Evolutionary conservation across 2,888 invertebrate genomes (phyloP), one percentile per base, ranked within the genome.

Genomic region (Argyra leucocephala): DNA sequence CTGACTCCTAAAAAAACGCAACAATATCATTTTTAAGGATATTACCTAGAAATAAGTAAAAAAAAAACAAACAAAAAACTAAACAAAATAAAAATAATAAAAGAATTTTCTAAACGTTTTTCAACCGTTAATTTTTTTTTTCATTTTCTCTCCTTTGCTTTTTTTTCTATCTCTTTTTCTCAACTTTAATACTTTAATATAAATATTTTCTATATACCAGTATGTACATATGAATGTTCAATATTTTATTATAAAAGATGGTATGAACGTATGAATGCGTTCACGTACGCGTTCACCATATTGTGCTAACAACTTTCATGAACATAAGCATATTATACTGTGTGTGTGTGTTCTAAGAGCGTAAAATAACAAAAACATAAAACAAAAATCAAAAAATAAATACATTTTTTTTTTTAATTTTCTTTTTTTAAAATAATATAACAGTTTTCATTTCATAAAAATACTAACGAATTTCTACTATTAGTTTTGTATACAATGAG

Each of bases 201-300:
- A 31, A 7, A n/a, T n/a, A n/a, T n/a, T n/a, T n/a, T n/a, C n/a
- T n/a, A n/a, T n/a, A n/a, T n/a, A n/a, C n/a, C n/a, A 10, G 37
- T 37, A 37, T 15, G 12, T 37, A 37, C 12, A 7, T 26, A 26
- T 26, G 26, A 6, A 26, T 26, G 26, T 26, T 6, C 7, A 26
- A 6, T 26, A 26, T 26, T 26, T 26, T 26, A 26, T 7, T 26
- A 26, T 26, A 26, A 26, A n/a, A n/a, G 4, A 26, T 26, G 7
- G 7, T 26, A 26, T 26, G 26, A 37, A 37, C 37, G 12, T 37
- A 37, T 37, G 12, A 37, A 15, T 37, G 15, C 37, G 37, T 37
- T 37, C 37, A 37, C 37, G 37, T 37, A 37, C 37, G 37, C 37
- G 37, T 37, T 37, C 37, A 37, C 37, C 37, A 37, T 37, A 37